Evolutionary conservation across 2,888 invertebrate species (phyloP), one percentile per base, ranked within the genome.

Genomic region (Apodemia hepburni): DNA sequence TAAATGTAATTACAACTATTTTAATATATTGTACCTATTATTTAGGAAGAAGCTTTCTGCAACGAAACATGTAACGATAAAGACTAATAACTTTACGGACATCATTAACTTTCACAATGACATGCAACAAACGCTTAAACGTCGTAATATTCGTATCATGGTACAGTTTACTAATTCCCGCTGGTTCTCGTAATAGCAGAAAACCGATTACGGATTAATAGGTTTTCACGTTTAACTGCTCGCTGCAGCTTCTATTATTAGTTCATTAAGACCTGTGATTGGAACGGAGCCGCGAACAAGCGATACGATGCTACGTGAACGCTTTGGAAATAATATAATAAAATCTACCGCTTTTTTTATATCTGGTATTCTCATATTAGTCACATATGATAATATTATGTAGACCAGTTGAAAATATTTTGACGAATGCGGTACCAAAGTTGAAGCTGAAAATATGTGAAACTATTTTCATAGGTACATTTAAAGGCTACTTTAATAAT

Each of bases 241-340:
- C 29, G 27, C 29, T n/a, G 29, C 57, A 27, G 29, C 57, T 57
- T 57, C 57, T 57, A 29, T 11, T n/a, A 57, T 57, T 15, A 57
- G 57, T 57, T 57, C 29, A 57, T 57, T 57, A 57, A 57, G n/a
- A 29, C 27, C 15, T 17, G 57, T 27, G 57, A 57, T 57, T 29
- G 29, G n/a, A 29, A 15, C 57, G 12, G 51, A 15, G 1, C n/a
- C 29, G 11, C 29, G 27, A 29, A 57, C 57, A 8, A 57, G 57
- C 17, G n/a, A 47, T 47, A 47, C 17, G 6, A 38, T 15, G 38
- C 38, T 38, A 38, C 15, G 8, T 3, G 17, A 8, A 17, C 3
- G 6, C n/a, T 8, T 45, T 45, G 6, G 5, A n/a, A 45, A n/a
- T 17, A 3, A 8, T 47, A 17, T 8, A 8, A 17, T 7, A n/a